Evolutionary conservation across 2,797 vertebrate species (phyloP), one percentile per base, ranked within the genome.

Genomic region (Capromys pilorides): DNA sequence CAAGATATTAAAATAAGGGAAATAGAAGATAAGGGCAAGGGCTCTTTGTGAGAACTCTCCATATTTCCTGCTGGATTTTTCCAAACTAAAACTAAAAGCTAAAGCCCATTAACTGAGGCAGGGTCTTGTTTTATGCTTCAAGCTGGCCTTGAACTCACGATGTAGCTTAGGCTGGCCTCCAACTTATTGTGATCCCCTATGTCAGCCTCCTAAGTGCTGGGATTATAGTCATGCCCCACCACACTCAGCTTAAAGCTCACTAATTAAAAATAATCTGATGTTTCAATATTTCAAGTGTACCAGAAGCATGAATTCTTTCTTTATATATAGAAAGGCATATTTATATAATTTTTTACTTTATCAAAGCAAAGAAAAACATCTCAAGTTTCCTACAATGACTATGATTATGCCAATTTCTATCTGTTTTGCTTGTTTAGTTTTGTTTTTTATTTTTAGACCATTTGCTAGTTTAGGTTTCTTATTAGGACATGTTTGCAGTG

Each of bases 271-370:
- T 62, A n/a, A 31, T 82, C 59, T 81, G 41, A 39, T 1, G 9
- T n/a, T 11, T 79, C 24, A 64, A 8, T 81, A 57, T 96, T 95
- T 90, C 22, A 92, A 77, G 89, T 10, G 24, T 39, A 83, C 18
- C 45, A 86, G 22, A 49, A 41, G 24, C 19, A 88, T 45, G 49
- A 49, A 73, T 28, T 57, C 5, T 86, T 57, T 36, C 36, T n/a
- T n/a, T 77, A 45, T 59, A 33, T 22, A n/a, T 66, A 66, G 22
- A 57, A n/a, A n/a, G n/a, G n/a, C n/a, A n/a, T n/a, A n/a, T n/a
- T n/a, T n/a, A n/a, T n/a, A n/a, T n/a, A n/a, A n/a, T n/a, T 18
- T 73, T 78, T 79, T 78, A 54, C 21, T 79, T 69, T 75, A 64
- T 39, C 41, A 88, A 92, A 71, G 28, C 18, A 66, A 8, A 79